These are phyloP conservation scores for Chionomys nivalis DNA, from an alignment of 2,113 vertebrate genomes.

Conservation along the genomic window DNA sequence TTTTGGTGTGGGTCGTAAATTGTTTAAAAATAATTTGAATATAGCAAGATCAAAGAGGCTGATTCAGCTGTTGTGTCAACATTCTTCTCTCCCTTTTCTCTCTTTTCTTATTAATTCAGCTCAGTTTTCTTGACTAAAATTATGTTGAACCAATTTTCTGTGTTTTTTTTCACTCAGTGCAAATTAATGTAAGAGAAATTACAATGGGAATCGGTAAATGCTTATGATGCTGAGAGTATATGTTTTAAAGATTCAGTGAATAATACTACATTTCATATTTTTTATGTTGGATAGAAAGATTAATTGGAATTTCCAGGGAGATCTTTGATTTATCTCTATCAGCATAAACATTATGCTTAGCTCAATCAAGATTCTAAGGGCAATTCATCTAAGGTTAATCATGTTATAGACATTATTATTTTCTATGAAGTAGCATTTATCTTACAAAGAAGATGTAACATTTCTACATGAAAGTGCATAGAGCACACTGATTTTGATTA, in stretches of 20 bases:
- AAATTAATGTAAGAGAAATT: conserved; percentile 43
- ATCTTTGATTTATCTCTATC: conserved; percentile 24
- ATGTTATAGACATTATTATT: conserved; percentile 44
- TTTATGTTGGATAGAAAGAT: background rate
- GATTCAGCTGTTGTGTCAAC: background rate
- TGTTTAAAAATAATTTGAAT: background rate
- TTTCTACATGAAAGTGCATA: conserved; percentile 11
- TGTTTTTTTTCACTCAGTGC: background rate
- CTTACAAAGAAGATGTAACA: conserved; percentile 20
- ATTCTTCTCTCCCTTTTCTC: background rate
- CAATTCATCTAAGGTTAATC: conserved; percentile 35
- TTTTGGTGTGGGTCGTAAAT: accelerated
- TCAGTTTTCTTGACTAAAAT: background rate
- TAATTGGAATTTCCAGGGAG: conserved; percentile 18
- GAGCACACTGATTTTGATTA: background rate
- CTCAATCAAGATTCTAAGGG: conserved; percentile 30
- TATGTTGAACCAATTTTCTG: background rate
- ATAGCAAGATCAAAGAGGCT: background rate
- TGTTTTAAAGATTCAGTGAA: background rate
- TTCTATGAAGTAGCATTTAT: conserved; percentile 37
- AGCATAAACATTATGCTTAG: conserved; percentile 35
- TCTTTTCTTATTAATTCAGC: background rate
- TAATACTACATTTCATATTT: conserved; percentile 21
- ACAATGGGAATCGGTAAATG: background rate
- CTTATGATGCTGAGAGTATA: background rate